Conservation (phyloP, 2,888 invertebrate species). For the Imbricaverruca yamaguchii region DNA sequence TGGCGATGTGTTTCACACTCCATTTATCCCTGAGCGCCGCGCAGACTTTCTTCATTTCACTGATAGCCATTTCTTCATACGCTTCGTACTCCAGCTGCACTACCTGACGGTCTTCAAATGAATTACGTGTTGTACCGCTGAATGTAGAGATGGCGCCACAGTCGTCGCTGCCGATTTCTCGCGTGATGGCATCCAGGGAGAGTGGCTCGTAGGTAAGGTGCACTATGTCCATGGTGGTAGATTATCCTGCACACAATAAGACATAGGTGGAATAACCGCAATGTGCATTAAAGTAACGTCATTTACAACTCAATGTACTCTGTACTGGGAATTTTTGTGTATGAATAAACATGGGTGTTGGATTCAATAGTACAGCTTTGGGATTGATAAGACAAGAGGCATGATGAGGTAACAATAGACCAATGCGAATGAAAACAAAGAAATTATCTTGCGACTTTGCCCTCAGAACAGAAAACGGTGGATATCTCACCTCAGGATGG, state of each 20-base stretch:
- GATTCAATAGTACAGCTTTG: too few relatives aligned
- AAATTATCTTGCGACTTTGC: too few relatives aligned
- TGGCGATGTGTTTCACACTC: constrained; percentile 70
- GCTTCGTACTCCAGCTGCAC: constrained; percentile 85
- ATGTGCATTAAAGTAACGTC: too few relatives aligned
- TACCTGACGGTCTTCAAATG: constrained; percentile 76
- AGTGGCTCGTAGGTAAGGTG: constrained; percentile 60
- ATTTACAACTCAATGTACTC: too few relatives aligned
- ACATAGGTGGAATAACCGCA: too few relatives aligned
- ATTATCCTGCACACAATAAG: constrained; percentile 37
- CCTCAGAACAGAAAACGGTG: too few relatives aligned
- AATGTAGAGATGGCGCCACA: constrained; percentile 88
- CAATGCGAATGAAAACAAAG: too few relatives aligned
- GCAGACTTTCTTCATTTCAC: constrained; percentile 71
- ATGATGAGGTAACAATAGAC: too few relatives aligned
- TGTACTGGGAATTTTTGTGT: too few relatives aligned
- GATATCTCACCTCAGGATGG: too few relatives aligned
- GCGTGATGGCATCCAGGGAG: constrained; percentile 57
- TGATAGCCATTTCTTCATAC: constrained; percentile 83
- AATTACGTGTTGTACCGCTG: constrained; percentile 79
- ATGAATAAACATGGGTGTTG: too few relatives aligned
- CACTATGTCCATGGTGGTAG: constrained; percentile 56
- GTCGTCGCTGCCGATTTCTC: constrained; percentile 56
- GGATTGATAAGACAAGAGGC: too few relatives aligned
- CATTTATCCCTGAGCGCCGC: constrained; percentile 62